phyloP scores from a whole-genome alignment of 2,797 vertebrate species.

The Glyptemys insculpta region DNA sequence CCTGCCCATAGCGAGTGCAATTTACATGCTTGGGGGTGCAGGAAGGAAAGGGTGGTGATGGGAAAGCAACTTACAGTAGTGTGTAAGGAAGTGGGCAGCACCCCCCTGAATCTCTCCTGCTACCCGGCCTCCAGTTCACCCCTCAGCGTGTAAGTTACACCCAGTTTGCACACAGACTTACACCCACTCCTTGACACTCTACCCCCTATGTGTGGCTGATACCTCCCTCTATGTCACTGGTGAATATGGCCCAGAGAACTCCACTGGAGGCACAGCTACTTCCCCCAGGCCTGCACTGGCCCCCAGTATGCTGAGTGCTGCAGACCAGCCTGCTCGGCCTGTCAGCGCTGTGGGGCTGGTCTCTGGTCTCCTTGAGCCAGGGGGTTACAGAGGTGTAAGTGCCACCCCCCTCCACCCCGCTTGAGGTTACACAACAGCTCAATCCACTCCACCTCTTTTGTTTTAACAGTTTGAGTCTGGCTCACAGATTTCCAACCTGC shows the following conservation, averaged over 20 bases:
- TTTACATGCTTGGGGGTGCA: neutral
- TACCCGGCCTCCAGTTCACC: neutral
- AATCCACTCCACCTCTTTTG: neutral
- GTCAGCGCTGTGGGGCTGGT: neutral
- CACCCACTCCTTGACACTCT: neutral
- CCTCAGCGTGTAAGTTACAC: no score
- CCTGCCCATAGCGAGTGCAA: no score
- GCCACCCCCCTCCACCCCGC: neutral
- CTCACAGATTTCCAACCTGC: neutral
- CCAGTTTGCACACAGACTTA: neutral
- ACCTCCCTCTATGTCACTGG: neutral
- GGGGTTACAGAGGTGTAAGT: neutral
- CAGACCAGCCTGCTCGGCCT: no score
- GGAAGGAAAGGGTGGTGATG: neutral
- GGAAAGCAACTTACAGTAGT: neutral
- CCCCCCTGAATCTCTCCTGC: neutral
- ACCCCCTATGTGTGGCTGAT: no score
- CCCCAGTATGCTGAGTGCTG: neutral
- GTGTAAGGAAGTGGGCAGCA: neutral
- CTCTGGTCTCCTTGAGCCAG: neutral
- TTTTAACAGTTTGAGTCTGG: neutral
- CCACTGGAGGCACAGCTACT: no score
- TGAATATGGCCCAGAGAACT: neutral
- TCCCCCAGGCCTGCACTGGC: no score
- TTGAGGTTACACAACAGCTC: neutral